phyloP scores from a whole-genome alignment of 2,888 invertebrate species.

The Napeogenes inachia region DNA sequence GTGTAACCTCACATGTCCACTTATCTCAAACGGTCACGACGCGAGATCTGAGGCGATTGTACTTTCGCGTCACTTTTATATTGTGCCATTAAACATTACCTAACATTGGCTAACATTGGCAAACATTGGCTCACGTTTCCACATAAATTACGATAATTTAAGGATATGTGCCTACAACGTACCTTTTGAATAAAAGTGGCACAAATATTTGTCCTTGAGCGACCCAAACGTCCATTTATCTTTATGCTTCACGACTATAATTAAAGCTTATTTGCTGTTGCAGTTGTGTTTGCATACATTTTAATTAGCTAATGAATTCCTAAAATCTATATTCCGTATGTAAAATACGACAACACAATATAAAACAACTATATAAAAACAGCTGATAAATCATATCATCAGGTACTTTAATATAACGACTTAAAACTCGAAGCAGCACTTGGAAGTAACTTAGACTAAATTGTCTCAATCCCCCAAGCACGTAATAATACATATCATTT shows the following conservation, averaged over 20 bases:
- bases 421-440: background rate
- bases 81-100: conserved; percentile 41
- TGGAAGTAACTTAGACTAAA: background rate
- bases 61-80: conserved; percentile 58
- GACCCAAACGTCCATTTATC: conserved; percentile 22
- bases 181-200: conserved; percentile 16
- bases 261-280: conserved; percentile 17
- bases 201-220: conserved; percentile 13
- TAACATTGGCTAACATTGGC: conserved; percentile 38
- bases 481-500: conserved; percentile 27
- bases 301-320: conserved; percentile 1
- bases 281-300: conserved; percentile 17
- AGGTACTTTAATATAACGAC: background rate
- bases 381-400: background rate
- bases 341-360: too few relatives aligned
- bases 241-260: conserved; percentile 23
- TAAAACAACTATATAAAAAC: too few relatives aligned
- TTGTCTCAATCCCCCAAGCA: conserved; percentile 3
- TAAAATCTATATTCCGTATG: too few relatives aligned
- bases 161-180: conserved; percentile 20
- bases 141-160: conserved; percentile 33
- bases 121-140: conserved; percentile 39
- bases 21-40: conserved; percentile 59
- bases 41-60: conserved; percentile 46
- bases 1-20: conserved; percentile 57